phyloP scores from a whole-genome alignment of 2,888 invertebrate species.

The Chloroclystis v-ata region DNA sequence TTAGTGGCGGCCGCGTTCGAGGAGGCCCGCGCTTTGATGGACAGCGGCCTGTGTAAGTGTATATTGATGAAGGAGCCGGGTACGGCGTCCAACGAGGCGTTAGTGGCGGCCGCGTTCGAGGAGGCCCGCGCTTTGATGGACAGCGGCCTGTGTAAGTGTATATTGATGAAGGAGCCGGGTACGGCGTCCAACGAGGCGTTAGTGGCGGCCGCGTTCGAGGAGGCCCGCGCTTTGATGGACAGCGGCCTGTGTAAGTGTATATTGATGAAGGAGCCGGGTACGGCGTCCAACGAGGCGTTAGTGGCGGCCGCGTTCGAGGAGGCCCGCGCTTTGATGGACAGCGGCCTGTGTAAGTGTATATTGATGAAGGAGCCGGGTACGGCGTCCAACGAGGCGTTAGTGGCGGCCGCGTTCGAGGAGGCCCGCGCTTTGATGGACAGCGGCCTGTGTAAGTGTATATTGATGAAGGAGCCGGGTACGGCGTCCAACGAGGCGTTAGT shows the following conservation, averaged over 20 bases:
- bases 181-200: conserved; percentile 27
- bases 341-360: too few species aligned
- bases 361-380: too few species aligned
- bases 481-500: conserved; percentile 26
- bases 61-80: too few species aligned
- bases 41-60: conserved; percentile 21
- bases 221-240: conserved; percentile 29
- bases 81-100: conserved; percentile 24
- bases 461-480: too few species aligned
- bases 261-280: too few species aligned
- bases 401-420: conserved; percentile 27
- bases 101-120: conserved; percentile 27
- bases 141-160: too few species aligned
- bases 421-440: conserved; percentile 30
- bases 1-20: conserved; percentile 27
- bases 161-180: too few species aligned
- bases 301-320: conserved; percentile 28
- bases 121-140: conserved; percentile 30
- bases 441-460: too few species aligned
- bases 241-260: too few species aligned
- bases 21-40: conserved; percentile 30
- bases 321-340: conserved; percentile 29
- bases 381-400: conserved; percentile 26
- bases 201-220: conserved; percentile 26
- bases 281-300: conserved; percentile 26